These are phyloP conservation scores for Capitella teleta DNA, from an alignment of 1,140 invertebrate species.

Conservation along the genomic window DNA sequence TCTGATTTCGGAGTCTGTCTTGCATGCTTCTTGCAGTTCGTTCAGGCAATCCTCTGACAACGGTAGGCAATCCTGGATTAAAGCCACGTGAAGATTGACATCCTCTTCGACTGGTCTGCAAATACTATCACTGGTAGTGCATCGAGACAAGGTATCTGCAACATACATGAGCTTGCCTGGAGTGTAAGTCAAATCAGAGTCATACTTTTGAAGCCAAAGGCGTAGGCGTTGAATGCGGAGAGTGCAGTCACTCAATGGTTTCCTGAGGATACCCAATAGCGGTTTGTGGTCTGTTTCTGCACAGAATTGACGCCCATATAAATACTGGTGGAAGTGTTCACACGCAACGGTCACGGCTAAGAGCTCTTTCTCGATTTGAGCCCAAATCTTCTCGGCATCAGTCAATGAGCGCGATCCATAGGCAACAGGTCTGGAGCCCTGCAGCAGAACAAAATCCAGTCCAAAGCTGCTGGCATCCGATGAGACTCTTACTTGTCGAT, in stretches of 20 bases:
- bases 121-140: too few species aligned
- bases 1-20: too few species aligned
- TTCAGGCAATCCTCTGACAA: too few species aligned
- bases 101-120: too few species aligned
- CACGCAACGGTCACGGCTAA: slow-evolving; percentile 42
- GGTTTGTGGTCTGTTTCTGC: slow-evolving; percentile 33
- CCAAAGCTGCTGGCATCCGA: slow-evolving; percentile 23
- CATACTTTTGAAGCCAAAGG: slow-evolving; percentile 37
- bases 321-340: slow-evolving; percentile 35
- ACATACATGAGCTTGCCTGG: slow-evolving; percentile 36
- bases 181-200: slow-evolving; percentile 37
- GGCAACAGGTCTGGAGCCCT: slow-evolving; percentile 38
- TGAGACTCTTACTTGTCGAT: slow-evolving; percentile 17
- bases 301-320: slow-evolving; percentile 23
- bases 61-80: too few species aligned
- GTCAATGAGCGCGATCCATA: slow-evolving; percentile 34
- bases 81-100: too few species aligned
- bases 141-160: slow-evolving; percentile 28
- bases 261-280: slow-evolving; percentile 35
- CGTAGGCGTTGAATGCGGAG: slow-evolving; percentile 41
- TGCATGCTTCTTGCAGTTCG: too few species aligned
- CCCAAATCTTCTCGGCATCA: slow-evolving; percentile 16
- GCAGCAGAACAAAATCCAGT: slow-evolving; percentile 38
- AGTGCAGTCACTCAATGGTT: slow-evolving; percentile 32
- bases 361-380: slow-evolving; percentile 44